Percentiles rank a stretch among this genome's conserved stretches.
These are phyloP conservation scores for Anolis carolinensis DNA, from an alignment of 2,113 vertebrate species.

Conservation along the genomic window DNA sequence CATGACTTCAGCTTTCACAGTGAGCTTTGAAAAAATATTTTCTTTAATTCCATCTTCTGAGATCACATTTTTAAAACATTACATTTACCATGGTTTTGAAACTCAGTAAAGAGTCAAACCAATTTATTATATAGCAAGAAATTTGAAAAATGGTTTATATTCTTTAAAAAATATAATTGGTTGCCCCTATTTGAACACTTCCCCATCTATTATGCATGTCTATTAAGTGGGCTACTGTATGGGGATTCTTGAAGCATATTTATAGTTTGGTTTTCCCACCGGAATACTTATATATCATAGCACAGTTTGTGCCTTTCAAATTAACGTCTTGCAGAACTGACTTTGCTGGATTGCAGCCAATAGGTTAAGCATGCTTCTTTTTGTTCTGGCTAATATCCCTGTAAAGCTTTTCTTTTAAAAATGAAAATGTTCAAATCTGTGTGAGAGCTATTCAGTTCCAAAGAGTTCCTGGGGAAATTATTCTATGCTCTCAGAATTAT, in stretches of 20 bases:
- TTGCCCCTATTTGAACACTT: neutral
- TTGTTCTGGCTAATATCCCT: neutral
- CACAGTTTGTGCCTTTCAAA: neutral
- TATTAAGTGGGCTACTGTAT: neutral
- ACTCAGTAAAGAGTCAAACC: neutral
- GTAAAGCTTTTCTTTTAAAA: neutral
- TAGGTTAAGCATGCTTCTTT: neutral
- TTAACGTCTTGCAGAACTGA: neutral
- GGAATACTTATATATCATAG: neutral
- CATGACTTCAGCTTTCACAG: neutral
- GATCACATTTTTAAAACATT: neutral
- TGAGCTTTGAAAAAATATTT: neutral
- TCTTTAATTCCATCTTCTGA: constrained; percentile 15
- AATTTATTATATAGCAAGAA: neutral
- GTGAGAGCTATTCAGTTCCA: neutral
- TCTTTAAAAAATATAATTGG: neutral
- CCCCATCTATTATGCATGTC: neutral
- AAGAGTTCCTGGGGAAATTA: neutral
- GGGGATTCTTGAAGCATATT: neutral
- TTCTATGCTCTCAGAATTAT: neutral
- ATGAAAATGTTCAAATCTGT: neutral
- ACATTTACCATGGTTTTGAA: neutral
- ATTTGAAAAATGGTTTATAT: neutral
- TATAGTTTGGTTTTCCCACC: neutral
- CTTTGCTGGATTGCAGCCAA: no score